Evolutionary conservation across 1,140 invertebrate genomes (phyloP).

Genomic region (Mactra quadrangularis): DNA sequence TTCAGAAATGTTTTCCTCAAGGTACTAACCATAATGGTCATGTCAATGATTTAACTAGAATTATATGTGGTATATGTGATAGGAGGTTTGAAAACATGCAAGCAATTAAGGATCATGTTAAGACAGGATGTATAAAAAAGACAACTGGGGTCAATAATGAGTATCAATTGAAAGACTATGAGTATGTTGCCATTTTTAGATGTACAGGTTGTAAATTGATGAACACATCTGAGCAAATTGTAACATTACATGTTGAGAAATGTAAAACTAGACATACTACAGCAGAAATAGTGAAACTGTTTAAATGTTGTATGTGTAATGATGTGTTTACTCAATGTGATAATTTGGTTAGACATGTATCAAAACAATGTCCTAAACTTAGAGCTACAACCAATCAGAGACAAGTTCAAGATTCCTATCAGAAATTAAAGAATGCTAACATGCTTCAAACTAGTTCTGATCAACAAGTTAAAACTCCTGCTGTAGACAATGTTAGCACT

Average conservation of each 20-base stretch:
- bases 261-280: neutral
- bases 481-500: too few relatives aligned
- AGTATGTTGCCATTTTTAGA: slow-evolving; percentile 16
- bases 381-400: slow-evolving; percentile 25
- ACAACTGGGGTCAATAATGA: neutral
- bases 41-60: neutral
- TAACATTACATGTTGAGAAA: slow-evolving; percentile 26
- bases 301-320: slow-evolving; percentile 46
- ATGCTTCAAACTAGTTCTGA: neutral
- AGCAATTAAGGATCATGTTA: slow-evolving; percentile 49
- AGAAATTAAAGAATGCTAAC: slow-evolving; percentile 20
- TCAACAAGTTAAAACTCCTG: neutral
- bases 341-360: slow-evolving; percentile 41
- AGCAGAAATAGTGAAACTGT: slow-evolving; percentile 14
- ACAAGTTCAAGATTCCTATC: slow-evolving; percentile 34
- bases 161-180: slow-evolving; percentile 2
- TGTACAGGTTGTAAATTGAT: slow-evolving; percentile 50
- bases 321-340: slow-evolving; percentile 30
- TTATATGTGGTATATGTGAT: slow-evolving; percentile 47
- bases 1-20: neutral
- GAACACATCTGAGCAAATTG: slow-evolving; percentile 23
- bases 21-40: neutral
- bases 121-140: slow-evolving; percentile 19
- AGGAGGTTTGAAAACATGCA: slow-evolving; percentile 17
- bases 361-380: slow-evolving; percentile 44